Percentiles rank a stretch among this genome's conserved stretches.
Evolutionary conservation across 2,888 invertebrate species (phyloP).

Genomic region (Aspidapion aeneum): DNA sequence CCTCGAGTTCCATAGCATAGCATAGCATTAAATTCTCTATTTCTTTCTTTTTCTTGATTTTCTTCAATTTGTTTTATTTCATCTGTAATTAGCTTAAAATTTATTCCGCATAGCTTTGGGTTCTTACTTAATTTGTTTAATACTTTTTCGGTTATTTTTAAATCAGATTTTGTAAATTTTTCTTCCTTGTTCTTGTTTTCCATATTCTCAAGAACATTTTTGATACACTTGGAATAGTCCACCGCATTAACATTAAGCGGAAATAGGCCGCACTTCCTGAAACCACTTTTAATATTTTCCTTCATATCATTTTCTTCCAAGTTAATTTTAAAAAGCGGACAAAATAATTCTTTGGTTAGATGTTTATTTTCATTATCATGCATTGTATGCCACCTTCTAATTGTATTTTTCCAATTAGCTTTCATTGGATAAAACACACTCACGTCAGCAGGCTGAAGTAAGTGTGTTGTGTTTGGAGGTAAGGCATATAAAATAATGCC

Average conservation of each 20-base stretch:
- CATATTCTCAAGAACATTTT: too few species aligned
- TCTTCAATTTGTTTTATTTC: too few species aligned
- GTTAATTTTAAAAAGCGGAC: constrained; percentile 23
- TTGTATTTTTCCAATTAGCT: constrained; percentile 29
- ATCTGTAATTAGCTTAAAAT: too few species aligned
- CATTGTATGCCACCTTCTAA: constrained; percentile 20
- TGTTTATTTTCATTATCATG: constrained; percentile 22
- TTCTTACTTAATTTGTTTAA: too few species aligned
- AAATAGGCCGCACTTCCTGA: constrained; percentile 17
- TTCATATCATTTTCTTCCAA: constrained; percentile 11
- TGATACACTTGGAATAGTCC: too few species aligned
- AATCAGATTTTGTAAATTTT: too few species aligned
- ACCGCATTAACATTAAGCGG: constrained; percentile 18
- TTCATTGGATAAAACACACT: constrained; percentile 31
- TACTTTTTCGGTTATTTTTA: too few species aligned
- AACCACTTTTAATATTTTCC: constrained; percentile 18
- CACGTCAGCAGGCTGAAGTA: constrained; percentile 32
- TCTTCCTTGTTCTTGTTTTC: too few species aligned
- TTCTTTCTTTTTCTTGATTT: too few species aligned
- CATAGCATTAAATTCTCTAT: too few species aligned
- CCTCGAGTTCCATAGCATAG: too few species aligned
- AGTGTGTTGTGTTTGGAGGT: constrained; percentile 23
- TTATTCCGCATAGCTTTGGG: too few species aligned
- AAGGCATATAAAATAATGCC: constrained; percentile 17
- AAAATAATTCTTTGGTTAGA: constrained; percentile 31